Evolutionary conservation across 2,888 invertebrate genomes (phyloP).

Genomic region (Endomychus coccineus): DNA sequence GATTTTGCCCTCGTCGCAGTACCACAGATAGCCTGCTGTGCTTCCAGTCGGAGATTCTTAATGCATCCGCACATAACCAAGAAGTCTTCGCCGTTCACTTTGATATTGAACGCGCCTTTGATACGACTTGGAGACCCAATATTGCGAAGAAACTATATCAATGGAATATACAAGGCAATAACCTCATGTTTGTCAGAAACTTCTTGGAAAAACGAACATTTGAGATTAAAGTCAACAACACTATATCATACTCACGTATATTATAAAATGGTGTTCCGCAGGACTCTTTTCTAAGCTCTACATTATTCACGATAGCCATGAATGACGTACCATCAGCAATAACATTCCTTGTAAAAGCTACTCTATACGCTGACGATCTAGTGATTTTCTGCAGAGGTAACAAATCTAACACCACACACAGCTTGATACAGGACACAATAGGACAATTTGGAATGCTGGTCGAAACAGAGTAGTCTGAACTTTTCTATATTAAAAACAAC

Average conservation of each 20-base stretch:
- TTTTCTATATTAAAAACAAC: too few relatives aligned
- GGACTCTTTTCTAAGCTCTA: slow-evolving; percentile 2
- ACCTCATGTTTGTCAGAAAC: slow-evolving; percentile 27
- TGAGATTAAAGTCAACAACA: neutral
- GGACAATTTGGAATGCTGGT: slow-evolving; percentile 1
- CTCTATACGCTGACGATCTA: slow-evolving; percentile 7
- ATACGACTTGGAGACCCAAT: slow-evolving; percentile 11
- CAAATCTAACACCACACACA: neutral
- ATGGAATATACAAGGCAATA: slow-evolving; percentile 4
- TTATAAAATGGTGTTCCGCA: slow-evolving; percentile 15
- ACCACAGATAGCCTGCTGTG: slow-evolving; percentile 13
- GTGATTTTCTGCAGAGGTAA: neutral
- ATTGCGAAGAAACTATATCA: slow-evolving; percentile 8
- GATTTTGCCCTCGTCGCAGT: slow-evolving; percentile 12
- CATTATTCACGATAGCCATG: slow-evolving; percentile 4
- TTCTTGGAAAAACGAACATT: slow-evolving; percentile 3
- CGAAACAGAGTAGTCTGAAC: neutral
- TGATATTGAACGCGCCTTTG: slow-evolving; percentile 11
- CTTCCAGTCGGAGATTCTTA: slow-evolving; percentile 11
- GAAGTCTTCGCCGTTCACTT: slow-evolving; percentile 4
- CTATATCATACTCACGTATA: neutral
- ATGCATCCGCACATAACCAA: slow-evolving; percentile 15
- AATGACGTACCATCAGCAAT: slow-evolving; percentile 1
- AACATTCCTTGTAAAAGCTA: neutral
- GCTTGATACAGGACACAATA: neutral